These are phyloP conservation scores for Potamilus streckersoni DNA, from an alignment of 1,140 invertebrate genomes.

Conservation along the genomic window DNA sequence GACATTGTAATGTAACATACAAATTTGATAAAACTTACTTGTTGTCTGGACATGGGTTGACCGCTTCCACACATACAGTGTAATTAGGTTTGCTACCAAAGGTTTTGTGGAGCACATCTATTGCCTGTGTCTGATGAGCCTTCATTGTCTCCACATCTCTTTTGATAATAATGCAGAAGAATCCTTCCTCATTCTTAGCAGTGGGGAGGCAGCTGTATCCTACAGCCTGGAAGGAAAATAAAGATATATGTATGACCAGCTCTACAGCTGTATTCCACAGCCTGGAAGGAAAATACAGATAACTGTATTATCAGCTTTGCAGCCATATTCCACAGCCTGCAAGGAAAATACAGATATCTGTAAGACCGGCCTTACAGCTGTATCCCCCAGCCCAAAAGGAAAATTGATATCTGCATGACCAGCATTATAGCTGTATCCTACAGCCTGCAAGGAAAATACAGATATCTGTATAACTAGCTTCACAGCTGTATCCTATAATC, in stretches of 20 bases:
- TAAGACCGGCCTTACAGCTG: conserved; percentile 53
- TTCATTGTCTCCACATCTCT: conserved; percentile 82
- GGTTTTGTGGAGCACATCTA: conserved; percentile 73
- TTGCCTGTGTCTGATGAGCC: conserved; percentile 79
- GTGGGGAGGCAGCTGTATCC: conserved; percentile 87
- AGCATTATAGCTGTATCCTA: background rate
- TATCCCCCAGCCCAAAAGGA: conserved; percentile 82
- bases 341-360: conserved; percentile 17
- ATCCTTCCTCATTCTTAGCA: conserved; percentile 86
- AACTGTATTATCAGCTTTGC: background rate
- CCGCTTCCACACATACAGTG: conserved; percentile 79
- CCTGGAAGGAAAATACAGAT: conserved; percentile 62
- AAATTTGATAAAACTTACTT: conserved; percentile 67
- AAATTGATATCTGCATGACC: background rate
- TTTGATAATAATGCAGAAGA: conserved; percentile 85
- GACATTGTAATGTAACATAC: background rate
- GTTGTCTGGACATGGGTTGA: conserved; percentile 80
- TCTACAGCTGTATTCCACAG: conserved; percentile 82
- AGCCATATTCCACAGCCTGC: conserved; percentile 86
- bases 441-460: background rate
- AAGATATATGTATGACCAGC: background rate
- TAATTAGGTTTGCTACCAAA: conserved; percentile 88
- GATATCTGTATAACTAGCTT: too few relatives aligned
- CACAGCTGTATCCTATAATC: too few relatives aligned
- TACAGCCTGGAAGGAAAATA: conserved; percentile 73